Conservation (phyloP, 2,888 invertebrate species). For the Melieria crassipennis region DNA sequence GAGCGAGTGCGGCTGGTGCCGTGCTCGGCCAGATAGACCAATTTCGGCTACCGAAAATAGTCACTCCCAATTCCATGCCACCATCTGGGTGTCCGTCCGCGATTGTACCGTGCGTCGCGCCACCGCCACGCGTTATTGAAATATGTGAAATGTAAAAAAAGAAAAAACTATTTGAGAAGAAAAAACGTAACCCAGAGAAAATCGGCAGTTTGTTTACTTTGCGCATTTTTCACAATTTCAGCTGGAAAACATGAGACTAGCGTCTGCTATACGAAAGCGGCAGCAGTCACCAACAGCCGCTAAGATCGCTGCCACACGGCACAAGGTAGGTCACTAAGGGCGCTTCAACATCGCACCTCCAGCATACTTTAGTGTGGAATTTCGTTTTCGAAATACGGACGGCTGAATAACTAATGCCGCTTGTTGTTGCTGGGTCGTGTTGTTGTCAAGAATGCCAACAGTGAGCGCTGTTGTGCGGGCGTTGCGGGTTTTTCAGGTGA, state of each 20-base stretch:
- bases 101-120: background rate
- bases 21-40: background rate
- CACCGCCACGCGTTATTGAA: slow-evolving; percentile 33
- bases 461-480: background rate
- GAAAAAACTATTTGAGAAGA: background rate
- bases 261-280: too few species aligned
- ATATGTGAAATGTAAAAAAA: background rate
- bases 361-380: too few species aligned
- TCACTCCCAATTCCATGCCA: slow-evolving; percentile 11
- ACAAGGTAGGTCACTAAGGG: too few species aligned
- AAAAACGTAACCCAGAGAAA: background rate
- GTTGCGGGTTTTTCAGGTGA: slow-evolving; percentile 14
- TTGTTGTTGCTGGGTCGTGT: too few species aligned
- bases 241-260: background rate
- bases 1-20: slow-evolving; percentile 14
- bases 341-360: too few species aligned
- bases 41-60: slow-evolving; percentile 28
- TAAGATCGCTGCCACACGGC: too few species aligned
- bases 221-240: background rate
- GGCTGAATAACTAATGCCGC: too few species aligned
- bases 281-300: too few species aligned
- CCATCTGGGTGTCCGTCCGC: background rate
- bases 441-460: too few species aligned
- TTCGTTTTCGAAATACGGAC: too few species aligned
- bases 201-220: background rate